Evolutionary conservation across 35 echinoderm and acorn worm species (phyloP), one percentile per base, ranked within the genome.

Genomic region (Heliocidaris erythrogramma): DNA sequence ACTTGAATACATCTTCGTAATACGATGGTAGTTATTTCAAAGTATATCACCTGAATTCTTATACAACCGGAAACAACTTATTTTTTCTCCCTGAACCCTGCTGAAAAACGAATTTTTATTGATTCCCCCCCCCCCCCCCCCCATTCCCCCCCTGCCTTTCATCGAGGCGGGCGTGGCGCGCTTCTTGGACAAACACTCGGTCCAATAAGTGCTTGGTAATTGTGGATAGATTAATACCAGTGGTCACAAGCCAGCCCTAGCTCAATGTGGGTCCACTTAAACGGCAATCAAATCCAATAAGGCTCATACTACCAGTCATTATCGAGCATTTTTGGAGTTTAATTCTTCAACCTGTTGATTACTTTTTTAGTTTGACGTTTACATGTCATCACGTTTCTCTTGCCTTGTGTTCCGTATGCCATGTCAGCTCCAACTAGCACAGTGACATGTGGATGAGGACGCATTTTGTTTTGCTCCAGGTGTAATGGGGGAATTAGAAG

Each of bases 301-400:
- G 47, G 12, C 18, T 18, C 87, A 42, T 32, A 48, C 87, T 32
- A 42, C 30, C 31, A 24, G 87, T 89, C n/a, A 92, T 59, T 49
- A 92, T 31, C 3, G 50, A 12, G 50, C 49, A 21, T 92, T 52
- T 56, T 92, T 7, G 27, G 27, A 3, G 21, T 78, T 78, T 78
- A 78, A 78, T 78, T 78, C 48, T 48, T 92, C 91, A 92, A 92
- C 91, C 49, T 92, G 91, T 92, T 92, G 91, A 92, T 47, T 89
- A 30, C 7, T 59, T 6, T 89, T 92, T 12, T 13, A 42, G 17
- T 92, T 59, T 59, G 91, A 92, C 91, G 48, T 16, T 42, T 48
- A 59, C 21, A 48, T 92, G 91, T 59, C 91, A 92, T 92, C 91
- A 48, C 50, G n/a, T 14, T 35, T 59, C 50, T 92, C 91, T 92